A percentile compares a stretch with the other conserved stretches of the same genome.
phyloP scores from a whole-genome alignment of 2,797 vertebrate species.

The Macropus fuliginosus region DNA sequence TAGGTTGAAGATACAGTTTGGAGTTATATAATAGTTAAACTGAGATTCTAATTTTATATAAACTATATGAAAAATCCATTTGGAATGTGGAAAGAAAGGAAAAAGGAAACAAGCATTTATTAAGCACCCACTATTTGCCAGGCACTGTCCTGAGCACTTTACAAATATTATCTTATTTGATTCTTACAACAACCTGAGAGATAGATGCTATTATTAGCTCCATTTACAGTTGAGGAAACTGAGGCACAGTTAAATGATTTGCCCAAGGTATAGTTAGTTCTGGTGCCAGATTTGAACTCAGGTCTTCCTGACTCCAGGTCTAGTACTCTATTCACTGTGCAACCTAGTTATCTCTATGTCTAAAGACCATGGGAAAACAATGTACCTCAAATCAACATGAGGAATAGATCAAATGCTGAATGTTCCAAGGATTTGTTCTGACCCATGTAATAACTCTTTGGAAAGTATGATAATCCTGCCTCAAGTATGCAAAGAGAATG shows the following conservation, averaged over 20 bases:
- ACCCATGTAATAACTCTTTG: background rate
- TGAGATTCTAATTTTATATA: background rate
- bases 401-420: background rate
- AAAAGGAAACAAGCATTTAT: background rate
- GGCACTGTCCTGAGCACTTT: background rate
- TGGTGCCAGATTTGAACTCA: background rate
- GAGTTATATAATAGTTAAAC: background rate
- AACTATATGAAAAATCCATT: background rate
- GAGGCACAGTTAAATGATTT: background rate
- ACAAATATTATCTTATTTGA: background rate
- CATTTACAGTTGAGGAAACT: background rate
- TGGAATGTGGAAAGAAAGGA: background rate
- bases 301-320: background rate
- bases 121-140: background rate
- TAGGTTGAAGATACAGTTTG: background rate
- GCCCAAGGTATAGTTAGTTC: background rate
- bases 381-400: background rate
- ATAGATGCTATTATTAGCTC: background rate
- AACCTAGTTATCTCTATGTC: background rate
- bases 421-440: background rate
- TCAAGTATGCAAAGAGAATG: background rate
- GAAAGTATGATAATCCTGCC: background rate
- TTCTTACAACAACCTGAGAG: background rate
- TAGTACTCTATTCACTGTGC: background rate
- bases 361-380: background rate